Base-by-base conservation (phyloP, 2,888 invertebrate genomes). In the Scelioninae gen. 1 region DNA sequence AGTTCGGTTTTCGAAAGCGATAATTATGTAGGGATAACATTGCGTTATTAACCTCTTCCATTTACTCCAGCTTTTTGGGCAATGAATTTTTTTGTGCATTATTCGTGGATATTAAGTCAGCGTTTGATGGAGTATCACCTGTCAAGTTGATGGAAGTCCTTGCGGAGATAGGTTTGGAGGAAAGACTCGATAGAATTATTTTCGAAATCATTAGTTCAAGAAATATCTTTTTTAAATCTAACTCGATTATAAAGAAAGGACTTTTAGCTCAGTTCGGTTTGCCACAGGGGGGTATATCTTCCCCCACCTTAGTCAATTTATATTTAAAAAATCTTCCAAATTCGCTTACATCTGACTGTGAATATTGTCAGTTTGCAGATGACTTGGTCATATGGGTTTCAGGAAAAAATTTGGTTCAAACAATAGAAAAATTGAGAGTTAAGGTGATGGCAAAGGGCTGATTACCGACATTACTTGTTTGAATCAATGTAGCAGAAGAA, bases 1-100 rank as follows among this genome's bases (percentile, higher is more conserved):
- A 38, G 10, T 38, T 38, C 5, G 5, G 38, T 10, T 38, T 15
- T 6, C 23, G 23, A 4, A 23, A 23, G 23, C 1, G 4, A 4
- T 2, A 23, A 23, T 23, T 4, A 4, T 94, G 96, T 51, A 7
- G 23, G 40, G 45, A 51, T n/a, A 49, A 60, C n/a, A 43, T 60
- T 8, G 4, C 60, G 0, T 10, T 60, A 43, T 10, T 60, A 0
- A 43, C 60, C n/a, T 29, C 45, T 9, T 2, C 10, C 6, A 45
- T 45, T 8, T 60, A 43, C 10, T 23, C 40, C 3, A 31, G 34
- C 16, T 43, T 66, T 23, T 9, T 53, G 5, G 40, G 43, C 13
- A 45, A 62, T 32, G 6, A 51, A 23, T 53, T n/a, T 32, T 66
- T 40, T 13, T 45, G 34, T 8, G 63, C 63, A 0, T 0, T 63